Conservation (phyloP, 2,888 invertebrate genomes). For the Temnothorax ravouxi region DNA sequence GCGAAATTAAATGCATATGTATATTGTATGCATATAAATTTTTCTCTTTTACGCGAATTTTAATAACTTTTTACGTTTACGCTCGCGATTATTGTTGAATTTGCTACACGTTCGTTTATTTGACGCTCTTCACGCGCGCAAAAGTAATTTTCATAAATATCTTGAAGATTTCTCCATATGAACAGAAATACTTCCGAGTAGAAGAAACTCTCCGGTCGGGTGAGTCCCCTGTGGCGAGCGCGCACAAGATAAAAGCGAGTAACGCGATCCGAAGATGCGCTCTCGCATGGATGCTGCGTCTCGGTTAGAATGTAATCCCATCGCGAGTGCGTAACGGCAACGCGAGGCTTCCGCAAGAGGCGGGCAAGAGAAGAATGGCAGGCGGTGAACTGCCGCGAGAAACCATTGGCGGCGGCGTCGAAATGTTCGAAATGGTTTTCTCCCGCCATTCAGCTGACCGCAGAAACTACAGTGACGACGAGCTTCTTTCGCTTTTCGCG, state of each 20-base stretch:
- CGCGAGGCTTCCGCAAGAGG: slow-evolving; percentile 46
- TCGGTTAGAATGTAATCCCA: slow-evolving; percentile 65
- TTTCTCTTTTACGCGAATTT: neutral
- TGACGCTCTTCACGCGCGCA: neutral
- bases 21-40: neutral
- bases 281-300: slow-evolving; percentile 51
- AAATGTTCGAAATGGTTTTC: slow-evolving; percentile 49
- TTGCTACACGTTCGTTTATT: neutral
- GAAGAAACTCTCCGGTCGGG: slow-evolving; percentile 18
- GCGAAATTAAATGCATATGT: neutral
- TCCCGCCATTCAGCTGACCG: slow-evolving; percentile 60
- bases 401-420: slow-evolving; percentile 60
- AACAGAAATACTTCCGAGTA: slow-evolving; percentile 24
- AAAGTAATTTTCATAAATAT: slow-evolving; percentile 46
- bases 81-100: neutral
- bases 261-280: slow-evolving; percentile 45
- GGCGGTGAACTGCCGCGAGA: slow-evolving; percentile 60
- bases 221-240: slow-evolving; percentile 33
- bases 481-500: slow-evolving; percentile 18
- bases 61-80: slow-evolving; percentile 10
- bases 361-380: slow-evolving; percentile 55
- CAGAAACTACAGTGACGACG: slow-evolving; percentile 37
- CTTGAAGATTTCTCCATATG: neutral
- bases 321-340: slow-evolving; percentile 43
- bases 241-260: slow-evolving; percentile 7